Conservation (phyloP, 2,113 vertebrate genomes). For the Poeciliopsis prolifica region DNA sequence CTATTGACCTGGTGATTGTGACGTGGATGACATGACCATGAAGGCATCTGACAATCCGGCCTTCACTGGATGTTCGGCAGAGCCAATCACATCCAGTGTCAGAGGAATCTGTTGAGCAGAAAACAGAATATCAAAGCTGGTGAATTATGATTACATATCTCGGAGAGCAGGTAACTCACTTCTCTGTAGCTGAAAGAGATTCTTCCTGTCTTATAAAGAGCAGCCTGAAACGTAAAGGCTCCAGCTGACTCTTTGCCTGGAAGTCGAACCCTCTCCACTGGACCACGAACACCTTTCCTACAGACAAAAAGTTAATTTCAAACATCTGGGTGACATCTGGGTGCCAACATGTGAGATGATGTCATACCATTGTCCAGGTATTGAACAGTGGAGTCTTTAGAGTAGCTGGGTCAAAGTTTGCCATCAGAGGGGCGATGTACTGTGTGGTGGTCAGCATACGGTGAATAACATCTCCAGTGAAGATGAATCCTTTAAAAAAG, state of each 20-base stretch:
- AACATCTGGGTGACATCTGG: background rate
- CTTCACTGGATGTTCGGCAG: constrained; percentile 90
- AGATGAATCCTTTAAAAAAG: constrained; percentile 86
- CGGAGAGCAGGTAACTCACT: constrained; percentile 72
- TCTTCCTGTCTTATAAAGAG: constrained; percentile 84
- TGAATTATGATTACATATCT: background rate
- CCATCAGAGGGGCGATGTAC: constrained; percentile 93
- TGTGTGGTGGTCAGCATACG: constrained; percentile 91
- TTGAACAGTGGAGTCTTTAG: constrained; percentile 85
- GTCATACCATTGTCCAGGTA: constrained; percentile 89
- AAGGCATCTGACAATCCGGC: constrained; percentile 94
- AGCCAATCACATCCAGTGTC: constrained; percentile 82
- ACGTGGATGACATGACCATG: constrained; percentile 81
- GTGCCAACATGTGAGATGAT: background rate
- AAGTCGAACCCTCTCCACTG: constrained; percentile 92
- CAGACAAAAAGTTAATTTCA: constrained; percentile 1
- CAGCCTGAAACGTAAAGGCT: constrained; percentile 92
- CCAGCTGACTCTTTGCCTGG: constrained; percentile 85
- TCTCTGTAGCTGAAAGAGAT: constrained; percentile 93
- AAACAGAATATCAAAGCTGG: background rate
- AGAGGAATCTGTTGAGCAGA: constrained; percentile 85
- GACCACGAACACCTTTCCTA: constrained; percentile 91
- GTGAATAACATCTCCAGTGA: constrained; percentile 87
- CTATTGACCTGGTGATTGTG: constrained; percentile 82
- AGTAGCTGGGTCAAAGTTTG: constrained; percentile 92